Base-by-base conservation (phyloP, 2,113 vertebrate genomes). In the Entelurus aequoreus region DNA sequence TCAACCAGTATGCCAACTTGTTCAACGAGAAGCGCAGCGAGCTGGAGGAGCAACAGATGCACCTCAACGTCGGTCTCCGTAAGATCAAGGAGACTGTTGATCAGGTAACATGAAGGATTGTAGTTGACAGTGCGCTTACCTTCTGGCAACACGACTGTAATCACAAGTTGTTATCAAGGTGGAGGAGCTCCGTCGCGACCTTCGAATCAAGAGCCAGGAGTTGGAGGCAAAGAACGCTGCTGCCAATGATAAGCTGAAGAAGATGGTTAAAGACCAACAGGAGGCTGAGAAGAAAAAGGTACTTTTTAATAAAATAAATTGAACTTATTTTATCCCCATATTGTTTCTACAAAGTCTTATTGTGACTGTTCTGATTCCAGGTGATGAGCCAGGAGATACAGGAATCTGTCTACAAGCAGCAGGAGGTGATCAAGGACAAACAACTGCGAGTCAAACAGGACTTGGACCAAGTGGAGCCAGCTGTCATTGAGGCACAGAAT, bases 351-450 rank as follows among this genome's bases (percentile, higher is more conserved):
- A 66, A 16, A 10, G 15, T 2, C 8, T 7, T 21, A 12, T 6
- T 38, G 0, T 62, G 40, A 15, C n/a, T 65, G 0, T 53, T 69
- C 10, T 74, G 63, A 75, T 72, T 82, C 7, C 58, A 99, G 97
- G 95, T 99, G 66, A 96, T 98, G 96, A 99, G 97, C 87, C 97
- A 99, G 60, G 96, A 99, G 71, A 99, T 99, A 62, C 96, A 99
- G 82, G 96, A 98, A 42, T 89, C 97, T 68, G 90, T 99, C 65
- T 96, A 98, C 75, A 98, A 93, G 77, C 97, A 99, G 83, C 96
- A 99, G 80, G 96, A 96, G 54, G 90, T 92, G 37, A 99, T 99
- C 71, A 97, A 96, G 44, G 95, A 98, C 87, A 99, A 99, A 67
- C 95, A 98, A 74, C 93, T 95, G 91, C 93, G 92, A 0, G 97